Percentiles rank a stretch among this genome's conserved stretches.
phyloP scores from a whole-genome alignment of 2,888 invertebrate species.

The Eupithecia inturbata region DNA sequence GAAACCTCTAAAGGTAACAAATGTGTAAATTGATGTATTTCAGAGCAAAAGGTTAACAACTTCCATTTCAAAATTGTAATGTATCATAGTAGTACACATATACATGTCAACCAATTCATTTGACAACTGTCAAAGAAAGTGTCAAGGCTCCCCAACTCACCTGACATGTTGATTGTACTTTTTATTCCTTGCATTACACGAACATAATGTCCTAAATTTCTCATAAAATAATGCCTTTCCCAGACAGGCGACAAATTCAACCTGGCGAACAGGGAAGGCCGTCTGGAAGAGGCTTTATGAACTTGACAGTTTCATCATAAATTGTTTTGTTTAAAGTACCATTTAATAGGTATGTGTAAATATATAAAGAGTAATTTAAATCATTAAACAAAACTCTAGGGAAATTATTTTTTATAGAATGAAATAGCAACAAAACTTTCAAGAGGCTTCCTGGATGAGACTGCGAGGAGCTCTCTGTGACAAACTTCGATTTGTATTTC shows the following conservation, averaged over 20 bases:
- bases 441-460: conserved; percentile 67
- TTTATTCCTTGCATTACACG: too few species aligned
- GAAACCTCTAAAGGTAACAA: background rate
- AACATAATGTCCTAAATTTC: background rate
- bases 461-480: conserved; percentile 66
- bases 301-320: background rate
- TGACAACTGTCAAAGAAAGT: too few species aligned
- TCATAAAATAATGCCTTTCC: background rate
- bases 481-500: conserved; percentile 81
- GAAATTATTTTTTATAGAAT: conserved; percentile 27
- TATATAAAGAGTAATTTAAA: background rate
- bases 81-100: background rate
- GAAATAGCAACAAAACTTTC: conserved; percentile 75
- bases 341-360: background rate
- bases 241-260: background rate
- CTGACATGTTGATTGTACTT: background rate
- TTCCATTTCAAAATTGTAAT: background rate
- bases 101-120: too few species aligned
- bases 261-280: background rate
- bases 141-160: background rate
- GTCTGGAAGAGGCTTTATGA: background rate
- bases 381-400: background rate
- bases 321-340: background rate
- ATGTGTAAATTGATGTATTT: conserved; percentile 3
- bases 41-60: background rate